These are phyloP conservation scores for Drosophila ustulata DNA, from an alignment of 2,888 invertebrate genomes.

Conservation along the genomic window DNA sequence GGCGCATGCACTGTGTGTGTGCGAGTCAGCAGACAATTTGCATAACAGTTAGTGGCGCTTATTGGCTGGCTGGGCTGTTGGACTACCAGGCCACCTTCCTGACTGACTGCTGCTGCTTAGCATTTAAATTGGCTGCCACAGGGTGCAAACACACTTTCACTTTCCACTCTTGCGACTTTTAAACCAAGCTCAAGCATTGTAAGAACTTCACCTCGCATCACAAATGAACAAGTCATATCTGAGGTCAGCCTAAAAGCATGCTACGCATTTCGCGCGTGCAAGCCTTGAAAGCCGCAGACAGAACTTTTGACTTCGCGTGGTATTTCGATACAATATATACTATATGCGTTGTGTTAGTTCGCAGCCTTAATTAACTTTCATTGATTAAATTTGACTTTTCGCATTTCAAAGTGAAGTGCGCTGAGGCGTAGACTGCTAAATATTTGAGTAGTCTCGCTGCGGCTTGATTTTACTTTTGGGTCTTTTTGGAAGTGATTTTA, in stretches of 20 bases:
- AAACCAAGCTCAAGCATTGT: conserved; percentile 19
- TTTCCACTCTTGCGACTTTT: conserved; percentile 4
- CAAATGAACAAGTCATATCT: conserved; percentile 17
- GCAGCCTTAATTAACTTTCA: conserved; percentile 4
- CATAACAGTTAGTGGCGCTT: conserved; percentile 60
- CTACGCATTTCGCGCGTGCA: conserved; percentile 21
- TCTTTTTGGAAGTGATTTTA: background rate
- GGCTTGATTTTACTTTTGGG: background rate
- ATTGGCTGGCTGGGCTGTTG: conserved; percentile 36
- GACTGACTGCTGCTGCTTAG: conserved; percentile 48
- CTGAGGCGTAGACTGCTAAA: background rate
- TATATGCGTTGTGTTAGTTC: background rate
- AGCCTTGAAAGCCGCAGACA: conserved; percentile 5
- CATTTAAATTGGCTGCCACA: conserved; percentile 56
- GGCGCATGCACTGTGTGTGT: conserved; percentile 19
- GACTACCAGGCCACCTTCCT: conserved; percentile 16
- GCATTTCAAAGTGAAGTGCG: background rate
- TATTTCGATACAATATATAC: background rate
- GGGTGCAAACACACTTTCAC: conserved; percentile 3
- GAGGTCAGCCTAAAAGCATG: conserved; percentile 30
- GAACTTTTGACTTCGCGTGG: conserved; percentile 3
- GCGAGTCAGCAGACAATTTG: conserved; percentile 48
- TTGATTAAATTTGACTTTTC: background rate
- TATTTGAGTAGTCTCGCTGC: background rate
- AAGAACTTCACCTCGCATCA: conserved; percentile 23